phyloP scores from a whole-genome alignment of 2,797 vertebrate species.

The Myotis daubentonii region DNA sequence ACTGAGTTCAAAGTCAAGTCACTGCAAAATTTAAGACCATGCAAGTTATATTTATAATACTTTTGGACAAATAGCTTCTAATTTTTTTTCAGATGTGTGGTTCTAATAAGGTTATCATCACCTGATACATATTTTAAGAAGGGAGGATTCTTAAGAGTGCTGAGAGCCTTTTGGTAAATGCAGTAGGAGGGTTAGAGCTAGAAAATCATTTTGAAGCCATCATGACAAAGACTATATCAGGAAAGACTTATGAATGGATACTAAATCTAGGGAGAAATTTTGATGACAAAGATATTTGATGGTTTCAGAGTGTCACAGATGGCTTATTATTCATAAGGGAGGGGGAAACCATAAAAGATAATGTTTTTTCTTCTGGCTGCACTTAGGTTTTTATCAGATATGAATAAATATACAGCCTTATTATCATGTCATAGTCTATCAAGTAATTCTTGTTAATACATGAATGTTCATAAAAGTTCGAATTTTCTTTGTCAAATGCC shows the following conservation, averaged over 20 bases:
- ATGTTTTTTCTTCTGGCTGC: neutral
- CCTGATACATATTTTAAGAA: slow-evolving; percentile 9
- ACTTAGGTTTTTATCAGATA: slow-evolving; percentile 43
- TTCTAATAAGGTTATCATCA: neutral
- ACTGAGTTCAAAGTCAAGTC: slow-evolving; percentile 39
- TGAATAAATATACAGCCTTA: slow-evolving; percentile 15
- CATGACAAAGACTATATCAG: neutral
- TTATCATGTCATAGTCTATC: slow-evolving; percentile 53
- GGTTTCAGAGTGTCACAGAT: neutral
- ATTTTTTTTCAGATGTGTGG: neutral
- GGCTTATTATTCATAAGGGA: neutral
- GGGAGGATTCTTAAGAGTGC: neutral
- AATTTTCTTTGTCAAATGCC: slow-evolving; percentile 26
- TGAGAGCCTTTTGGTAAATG: neutral
- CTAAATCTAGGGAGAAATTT: neutral
- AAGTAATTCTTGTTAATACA: slow-evolving; percentile 56
- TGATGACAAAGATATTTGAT: neutral
- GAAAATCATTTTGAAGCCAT: neutral
- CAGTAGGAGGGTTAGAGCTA: neutral
- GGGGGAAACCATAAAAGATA: neutral
- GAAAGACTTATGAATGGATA: neutral
- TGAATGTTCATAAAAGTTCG: neutral
- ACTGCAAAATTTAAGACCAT: neutral
- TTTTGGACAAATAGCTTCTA: neutral
- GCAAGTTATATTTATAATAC: neutral